Evolutionary conservation across 2,113 vertebrate genomes (phyloP).

Genomic region (Pseudopipra pipra): DNA sequence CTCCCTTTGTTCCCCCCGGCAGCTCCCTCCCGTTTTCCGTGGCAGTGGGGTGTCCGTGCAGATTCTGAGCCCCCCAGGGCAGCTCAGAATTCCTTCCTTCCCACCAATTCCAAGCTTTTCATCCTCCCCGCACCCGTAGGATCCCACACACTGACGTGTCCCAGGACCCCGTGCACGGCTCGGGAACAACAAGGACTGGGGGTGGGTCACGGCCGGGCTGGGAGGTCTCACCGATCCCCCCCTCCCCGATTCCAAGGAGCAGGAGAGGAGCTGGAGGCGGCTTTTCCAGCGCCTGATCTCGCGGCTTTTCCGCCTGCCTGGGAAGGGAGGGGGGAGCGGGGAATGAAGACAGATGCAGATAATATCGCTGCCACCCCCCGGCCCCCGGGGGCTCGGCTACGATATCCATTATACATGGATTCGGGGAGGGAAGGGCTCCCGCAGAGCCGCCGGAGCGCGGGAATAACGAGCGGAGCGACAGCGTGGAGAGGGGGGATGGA

Average conservation of each 20-base stretch:
- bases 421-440: not conserved
- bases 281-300: slow-evolving; percentile 36
- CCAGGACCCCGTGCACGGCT: not conserved
- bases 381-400: slow-evolving; percentile 17
- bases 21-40: accelerated
- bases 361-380: slow-evolving; percentile 52
- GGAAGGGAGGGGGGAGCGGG: slow-evolving; percentile 11
- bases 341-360: slow-evolving; percentile 63
- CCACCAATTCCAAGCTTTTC: not conserved
- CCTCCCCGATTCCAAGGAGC: not conserved
- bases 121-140: not conserved
- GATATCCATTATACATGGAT: slow-evolving; percentile 34
- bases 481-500: not conserved
- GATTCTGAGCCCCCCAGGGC: not conserved
- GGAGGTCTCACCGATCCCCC: not conserved
- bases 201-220: not conserved
- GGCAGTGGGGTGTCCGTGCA: not conserved
- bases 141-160: not conserved
- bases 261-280: slow-evolving; percentile 33
- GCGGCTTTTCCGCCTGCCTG: slow-evolving; percentile 33
- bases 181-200: not conserved
- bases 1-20: not conserved
- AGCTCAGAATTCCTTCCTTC: not conserved
- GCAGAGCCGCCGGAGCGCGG: not conserved
- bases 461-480: not conserved